Percentiles rank a stretch among this genome's conserved stretches.
Conservation (phyloP, 2,113 vertebrate genomes). For the rabbit (Oryctolagus cuniculus) region DNA sequence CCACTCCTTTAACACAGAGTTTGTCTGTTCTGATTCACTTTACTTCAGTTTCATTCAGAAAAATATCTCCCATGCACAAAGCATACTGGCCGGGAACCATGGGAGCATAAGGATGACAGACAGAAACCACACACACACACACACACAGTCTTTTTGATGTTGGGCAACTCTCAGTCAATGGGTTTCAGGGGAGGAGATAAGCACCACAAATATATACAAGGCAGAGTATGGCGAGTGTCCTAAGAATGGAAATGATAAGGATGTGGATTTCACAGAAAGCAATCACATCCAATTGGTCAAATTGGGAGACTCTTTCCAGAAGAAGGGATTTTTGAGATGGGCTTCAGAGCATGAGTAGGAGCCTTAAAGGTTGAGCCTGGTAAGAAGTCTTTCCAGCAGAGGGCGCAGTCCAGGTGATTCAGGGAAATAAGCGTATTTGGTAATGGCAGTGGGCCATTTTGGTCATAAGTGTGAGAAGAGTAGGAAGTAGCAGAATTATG, state of each 20-base stretch:
- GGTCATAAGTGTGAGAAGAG: not conserved
- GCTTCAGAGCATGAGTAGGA: not conserved
- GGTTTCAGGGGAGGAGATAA: not conserved
- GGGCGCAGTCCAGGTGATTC: not conserved
- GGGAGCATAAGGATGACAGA: not conserved
- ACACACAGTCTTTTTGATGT: not conserved
- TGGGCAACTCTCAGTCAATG: not conserved
- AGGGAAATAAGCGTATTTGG: not conserved
- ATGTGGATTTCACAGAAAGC: not conserved
- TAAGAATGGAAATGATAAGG: not conserved
- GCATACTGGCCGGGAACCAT: not conserved
- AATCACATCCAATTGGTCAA: not conserved
- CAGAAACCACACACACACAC: not conserved
- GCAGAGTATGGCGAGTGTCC: not conserved
- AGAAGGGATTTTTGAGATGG: not conserved
- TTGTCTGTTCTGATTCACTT: not conserved
- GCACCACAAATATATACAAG: not conserved
- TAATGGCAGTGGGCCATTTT: too few species aligned
- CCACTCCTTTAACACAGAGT: not conserved
- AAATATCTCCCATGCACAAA: not conserved
- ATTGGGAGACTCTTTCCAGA: constrained; percentile 1
- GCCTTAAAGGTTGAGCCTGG: not conserved
- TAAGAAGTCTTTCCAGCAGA: not conserved
- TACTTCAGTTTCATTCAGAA: constrained; percentile 36
- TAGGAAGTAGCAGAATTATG: not conserved